Evolutionary conservation across 1,140 invertebrate species (phyloP).

Genomic region (Drosophila teissieri): DNA sequence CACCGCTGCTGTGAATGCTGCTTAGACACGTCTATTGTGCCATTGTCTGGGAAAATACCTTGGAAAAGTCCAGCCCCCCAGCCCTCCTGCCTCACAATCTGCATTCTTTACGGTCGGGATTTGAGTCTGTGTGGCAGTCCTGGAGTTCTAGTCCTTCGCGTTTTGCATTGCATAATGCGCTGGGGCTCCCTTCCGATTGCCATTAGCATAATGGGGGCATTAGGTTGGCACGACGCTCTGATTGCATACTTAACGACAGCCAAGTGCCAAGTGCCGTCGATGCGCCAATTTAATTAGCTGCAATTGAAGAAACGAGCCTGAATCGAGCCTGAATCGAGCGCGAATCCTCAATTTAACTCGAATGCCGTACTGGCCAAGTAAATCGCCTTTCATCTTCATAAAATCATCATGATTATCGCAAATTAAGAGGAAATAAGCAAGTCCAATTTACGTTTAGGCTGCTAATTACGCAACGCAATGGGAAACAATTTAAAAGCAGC

Average conservation of each 20-base stretch:
- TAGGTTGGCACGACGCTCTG: conserved; percentile 59
- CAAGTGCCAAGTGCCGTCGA: conserved; percentile 31
- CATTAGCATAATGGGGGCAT: conserved; percentile 82
- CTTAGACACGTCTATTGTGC: conserved; percentile 75
- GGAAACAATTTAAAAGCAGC: conserved; percentile 59
- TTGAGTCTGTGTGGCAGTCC: conserved; percentile 45
- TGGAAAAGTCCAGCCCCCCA: conserved; percentile 16
- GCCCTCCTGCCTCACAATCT: not conserved
- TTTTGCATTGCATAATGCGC: conserved; percentile 34
- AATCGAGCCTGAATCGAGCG: conserved; percentile 6
- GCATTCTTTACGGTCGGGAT: conserved; percentile 59
- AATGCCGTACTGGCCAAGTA: conserved; percentile 14
- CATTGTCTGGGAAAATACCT: conserved; percentile 57
- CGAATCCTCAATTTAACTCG: conserved; percentile 25
- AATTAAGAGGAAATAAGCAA: conserved; percentile 69
- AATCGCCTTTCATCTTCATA: conserved; percentile 52
- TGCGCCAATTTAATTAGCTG: conserved; percentile 76
- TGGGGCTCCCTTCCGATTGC: conserved; percentile 58
- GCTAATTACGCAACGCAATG: conserved; percentile 60
- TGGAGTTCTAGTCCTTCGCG: conserved; percentile 37
- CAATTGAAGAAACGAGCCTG: conserved; percentile 44
- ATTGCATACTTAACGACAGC: conserved; percentile 71
- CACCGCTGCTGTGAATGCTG: conserved; percentile 34
- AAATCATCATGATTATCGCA: conserved; percentile 81
- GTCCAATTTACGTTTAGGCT: conserved; percentile 35